Conservation (phyloP, 2,888 invertebrate genomes). For the Aphodius granarius region DNA sequence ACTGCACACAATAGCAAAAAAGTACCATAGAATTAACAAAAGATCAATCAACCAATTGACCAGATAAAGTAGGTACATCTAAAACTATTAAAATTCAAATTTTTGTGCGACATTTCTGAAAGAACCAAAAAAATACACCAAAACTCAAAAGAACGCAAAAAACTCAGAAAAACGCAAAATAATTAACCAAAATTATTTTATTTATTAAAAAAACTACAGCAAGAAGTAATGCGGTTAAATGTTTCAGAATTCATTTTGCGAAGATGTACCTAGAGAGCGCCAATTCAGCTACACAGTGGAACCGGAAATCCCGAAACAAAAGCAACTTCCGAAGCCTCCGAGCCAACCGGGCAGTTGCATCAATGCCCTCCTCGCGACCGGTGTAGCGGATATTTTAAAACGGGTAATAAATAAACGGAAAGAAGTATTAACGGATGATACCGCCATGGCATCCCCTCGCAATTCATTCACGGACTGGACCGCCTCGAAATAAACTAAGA, state of each 20-base stretch:
- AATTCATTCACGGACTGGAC: conserved; percentile 51
- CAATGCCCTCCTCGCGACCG: conserved; percentile 48
- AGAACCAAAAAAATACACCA: too few relatives aligned
- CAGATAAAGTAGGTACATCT: too few relatives aligned
- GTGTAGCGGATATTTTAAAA: conserved; percentile 52
- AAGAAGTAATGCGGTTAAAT: conserved; percentile 10
- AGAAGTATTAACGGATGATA: conserved; percentile 46
- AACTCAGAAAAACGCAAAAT: too few relatives aligned
- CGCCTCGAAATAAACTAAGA: conserved; percentile 29
- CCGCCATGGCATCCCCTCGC: conserved; percentile 38
- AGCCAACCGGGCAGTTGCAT: conserved; percentile 49
- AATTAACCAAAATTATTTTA: too few relatives aligned
- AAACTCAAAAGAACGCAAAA: too few relatives aligned
- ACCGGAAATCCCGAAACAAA: conserved; percentile 45
- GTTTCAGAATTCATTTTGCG: conserved; percentile 46
- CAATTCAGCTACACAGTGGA: conserved; percentile 46
- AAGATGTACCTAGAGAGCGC: conserved; percentile 46
- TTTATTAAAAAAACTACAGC: too few relatives aligned
- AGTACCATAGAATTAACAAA: too few relatives aligned
- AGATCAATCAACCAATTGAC: too few relatives aligned
- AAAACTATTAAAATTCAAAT: too few relatives aligned
- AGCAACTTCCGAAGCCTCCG: conserved; percentile 40
- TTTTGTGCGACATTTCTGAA: too few relatives aligned
- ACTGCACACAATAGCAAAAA: too few relatives aligned
- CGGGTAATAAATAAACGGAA: conserved; percentile 50